These are phyloP conservation scores for Sparus aurata DNA, from an alignment of 2,797 vertebrate species.

Conservation along the genomic window DNA sequence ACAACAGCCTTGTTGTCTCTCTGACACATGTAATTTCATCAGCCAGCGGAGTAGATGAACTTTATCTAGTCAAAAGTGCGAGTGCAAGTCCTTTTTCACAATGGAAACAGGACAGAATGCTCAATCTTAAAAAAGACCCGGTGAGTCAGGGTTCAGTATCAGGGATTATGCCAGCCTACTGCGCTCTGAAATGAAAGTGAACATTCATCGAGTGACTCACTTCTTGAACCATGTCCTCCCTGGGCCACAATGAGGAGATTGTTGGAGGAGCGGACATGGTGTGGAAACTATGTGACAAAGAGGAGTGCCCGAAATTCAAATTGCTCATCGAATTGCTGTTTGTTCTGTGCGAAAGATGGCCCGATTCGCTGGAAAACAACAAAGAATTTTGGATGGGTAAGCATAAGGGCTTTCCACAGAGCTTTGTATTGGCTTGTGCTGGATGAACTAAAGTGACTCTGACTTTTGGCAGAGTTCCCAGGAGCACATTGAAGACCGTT, in stretches of 20 bases:
- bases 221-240: constrained; percentile 73
- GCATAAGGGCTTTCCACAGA: constrained; percentile 73
- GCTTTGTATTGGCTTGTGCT: constrained; percentile 65
- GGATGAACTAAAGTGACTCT: constrained; percentile 77
- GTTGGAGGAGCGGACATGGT: constrained; percentile 84
- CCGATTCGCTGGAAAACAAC: constrained; percentile 75
- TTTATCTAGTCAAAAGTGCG: constrained; percentile 61
- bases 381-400: constrained; percentile 77
- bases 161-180: constrained; percentile 85
- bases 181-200: constrained; percentile 87
- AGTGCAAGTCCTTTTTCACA: constrained; percentile 53
- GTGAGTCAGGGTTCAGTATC: constrained; percentile 86
- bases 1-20: constrained; percentile 72
- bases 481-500: constrained; percentile 67
- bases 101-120: constrained; percentile 54
- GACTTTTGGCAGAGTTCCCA: constrained; percentile 68
- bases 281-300: constrained; percentile 90
- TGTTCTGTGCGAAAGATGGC: constrained; percentile 77
- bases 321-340: constrained; percentile 79
- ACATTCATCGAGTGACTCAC: constrained; percentile 86
- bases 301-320: constrained; percentile 78
- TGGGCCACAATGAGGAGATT: constrained; percentile 87
- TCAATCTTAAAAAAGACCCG: constrained; percentile 67
- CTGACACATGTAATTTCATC: constrained; percentile 61
- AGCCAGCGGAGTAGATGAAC: constrained; percentile 47